Evolutionary conservation across 2,888 invertebrate species (phyloP).

Genomic region (Eledona agricola): DNA sequence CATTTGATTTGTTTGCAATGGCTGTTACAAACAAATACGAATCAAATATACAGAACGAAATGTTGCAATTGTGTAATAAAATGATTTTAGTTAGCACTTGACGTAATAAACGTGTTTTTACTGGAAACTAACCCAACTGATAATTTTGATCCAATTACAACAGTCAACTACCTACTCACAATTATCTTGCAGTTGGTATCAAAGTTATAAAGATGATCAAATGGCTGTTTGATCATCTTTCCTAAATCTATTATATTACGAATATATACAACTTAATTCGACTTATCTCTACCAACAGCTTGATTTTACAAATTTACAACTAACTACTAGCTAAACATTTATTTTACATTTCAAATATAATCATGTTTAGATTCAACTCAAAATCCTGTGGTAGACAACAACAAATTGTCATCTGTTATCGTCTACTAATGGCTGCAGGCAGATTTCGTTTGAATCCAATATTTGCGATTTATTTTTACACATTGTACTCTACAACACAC

Average conservation of each 20-base stretch:
- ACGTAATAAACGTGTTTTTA: no score
- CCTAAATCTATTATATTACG: slow-evolving; percentile 17
- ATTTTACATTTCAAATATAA: neutral
- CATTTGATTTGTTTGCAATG: slow-evolving; percentile 55
- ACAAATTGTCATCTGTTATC: slow-evolving; percentile 1
- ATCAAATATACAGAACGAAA: slow-evolving; percentile 7
- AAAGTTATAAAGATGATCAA: slow-evolving; percentile 48
- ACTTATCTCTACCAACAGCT: no score
- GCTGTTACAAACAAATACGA: slow-evolving; percentile 53
- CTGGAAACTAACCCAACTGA: no score
- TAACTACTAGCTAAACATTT: slow-evolving; percentile 1
- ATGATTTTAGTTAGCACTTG: neutral
- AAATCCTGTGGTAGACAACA: slow-evolving; percentile 2
- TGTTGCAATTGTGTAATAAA: neutral
- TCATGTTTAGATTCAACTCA: slow-evolving; percentile 1
- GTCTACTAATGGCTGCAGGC: slow-evolving; percentile 21
- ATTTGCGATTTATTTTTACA: neutral
- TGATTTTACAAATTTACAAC: slow-evolving; percentile 36
- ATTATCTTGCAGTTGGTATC: neutral
- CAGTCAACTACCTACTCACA: neutral
- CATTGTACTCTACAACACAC: neutral
- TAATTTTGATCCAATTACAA: slow-evolving; percentile 1
- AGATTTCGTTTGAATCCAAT: slow-evolving; percentile 3
- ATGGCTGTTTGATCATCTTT: slow-evolving; percentile 56
- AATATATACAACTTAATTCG: slow-evolving; percentile 46